Conservation (phyloP, 1,140 invertebrate species). For the Muscidifurax raptorellus region DNA sequence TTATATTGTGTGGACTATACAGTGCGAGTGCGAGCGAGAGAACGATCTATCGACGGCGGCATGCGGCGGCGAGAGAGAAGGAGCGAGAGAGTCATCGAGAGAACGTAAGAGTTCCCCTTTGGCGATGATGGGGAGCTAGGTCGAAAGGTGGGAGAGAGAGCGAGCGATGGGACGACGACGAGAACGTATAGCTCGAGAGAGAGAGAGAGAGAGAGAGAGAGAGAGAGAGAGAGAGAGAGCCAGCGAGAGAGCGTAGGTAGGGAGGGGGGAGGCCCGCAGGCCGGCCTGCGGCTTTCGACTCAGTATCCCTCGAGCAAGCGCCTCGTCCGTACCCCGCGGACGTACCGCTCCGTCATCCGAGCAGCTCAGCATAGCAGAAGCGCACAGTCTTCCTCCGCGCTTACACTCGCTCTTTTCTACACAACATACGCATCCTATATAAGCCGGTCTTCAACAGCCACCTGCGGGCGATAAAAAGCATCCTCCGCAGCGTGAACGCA, state of each 20-base stretch:
- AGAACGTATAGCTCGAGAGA: neutral
- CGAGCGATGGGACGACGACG: slow-evolving; percentile 48
- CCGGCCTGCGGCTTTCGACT: slow-evolving; percentile 73
- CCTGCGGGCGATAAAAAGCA: neutral
- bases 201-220: neutral
- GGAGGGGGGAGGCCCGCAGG: slow-evolving; percentile 72
- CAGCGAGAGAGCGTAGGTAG: neutral
- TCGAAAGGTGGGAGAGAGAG: slow-evolving; percentile 57
- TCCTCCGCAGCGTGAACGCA: neutral
- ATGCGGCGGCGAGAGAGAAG: slow-evolving; percentile 47
- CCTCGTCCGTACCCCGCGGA: slow-evolving; percentile 67
- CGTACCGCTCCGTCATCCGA: slow-evolving; percentile 56
- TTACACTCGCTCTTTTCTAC: neutral
- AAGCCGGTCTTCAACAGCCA: neutral
- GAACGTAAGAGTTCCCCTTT: slow-evolving; percentile 50
- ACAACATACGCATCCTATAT: no score
- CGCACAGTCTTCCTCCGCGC: neutral
- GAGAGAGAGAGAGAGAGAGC: no score
- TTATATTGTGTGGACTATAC: slow-evolving; percentile 53
- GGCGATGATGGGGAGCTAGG: slow-evolving; percentile 50
- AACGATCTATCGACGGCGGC: slow-evolving; percentile 40
- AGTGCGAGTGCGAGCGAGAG: slow-evolving; percentile 47
- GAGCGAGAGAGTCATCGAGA: slow-evolving; percentile 60
- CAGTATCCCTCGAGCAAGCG: slow-evolving; percentile 75
- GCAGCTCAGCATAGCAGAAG: neutral